Conservation (phyloP, 2,113 vertebrate species). For the Hippopotamus amphibius region DNA sequence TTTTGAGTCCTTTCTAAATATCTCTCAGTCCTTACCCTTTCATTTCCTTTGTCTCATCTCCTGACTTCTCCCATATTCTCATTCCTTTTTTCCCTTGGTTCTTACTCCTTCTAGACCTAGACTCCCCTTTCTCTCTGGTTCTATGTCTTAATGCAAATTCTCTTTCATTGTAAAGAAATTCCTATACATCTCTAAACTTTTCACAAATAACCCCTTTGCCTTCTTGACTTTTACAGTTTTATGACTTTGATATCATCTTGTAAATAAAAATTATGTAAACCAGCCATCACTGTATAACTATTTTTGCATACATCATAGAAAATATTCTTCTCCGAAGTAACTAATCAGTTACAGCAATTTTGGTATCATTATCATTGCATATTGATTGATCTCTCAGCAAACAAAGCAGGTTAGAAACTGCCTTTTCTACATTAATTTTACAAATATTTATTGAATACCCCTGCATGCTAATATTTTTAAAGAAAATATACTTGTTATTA, state of each 20-base stretch:
- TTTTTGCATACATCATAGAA: not conserved
- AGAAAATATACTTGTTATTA: constrained; percentile 57
- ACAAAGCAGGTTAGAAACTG: constrained; percentile 18
- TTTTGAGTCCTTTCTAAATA: not conserved
- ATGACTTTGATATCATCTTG: constrained; percentile 3
- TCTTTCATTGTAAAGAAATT: constrained; percentile 18
- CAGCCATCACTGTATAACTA: not conserved
- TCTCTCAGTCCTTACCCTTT: not conserved
- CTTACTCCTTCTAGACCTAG: not conserved
- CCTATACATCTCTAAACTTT: not conserved
- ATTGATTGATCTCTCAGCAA: constrained; percentile 40
- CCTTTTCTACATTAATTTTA: constrained; percentile 48
- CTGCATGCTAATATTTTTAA: not conserved
- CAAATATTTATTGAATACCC: constrained; percentile 27
- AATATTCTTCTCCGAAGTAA: constrained; percentile 27
- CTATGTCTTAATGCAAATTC: not conserved
- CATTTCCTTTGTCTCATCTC: not conserved
- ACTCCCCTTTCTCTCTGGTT: not conserved
- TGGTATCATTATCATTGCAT: not conserved
- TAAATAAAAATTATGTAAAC: constrained; percentile 42
- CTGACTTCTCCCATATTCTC: not conserved
- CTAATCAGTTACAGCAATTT: not conserved
- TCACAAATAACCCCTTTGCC: not conserved
- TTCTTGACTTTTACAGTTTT: constrained; percentile 42
- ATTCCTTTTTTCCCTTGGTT: not conserved